Evolutionary conservation across 1,140 invertebrate species (phyloP).

Genomic region (Monochamus saltuarius): DNA sequence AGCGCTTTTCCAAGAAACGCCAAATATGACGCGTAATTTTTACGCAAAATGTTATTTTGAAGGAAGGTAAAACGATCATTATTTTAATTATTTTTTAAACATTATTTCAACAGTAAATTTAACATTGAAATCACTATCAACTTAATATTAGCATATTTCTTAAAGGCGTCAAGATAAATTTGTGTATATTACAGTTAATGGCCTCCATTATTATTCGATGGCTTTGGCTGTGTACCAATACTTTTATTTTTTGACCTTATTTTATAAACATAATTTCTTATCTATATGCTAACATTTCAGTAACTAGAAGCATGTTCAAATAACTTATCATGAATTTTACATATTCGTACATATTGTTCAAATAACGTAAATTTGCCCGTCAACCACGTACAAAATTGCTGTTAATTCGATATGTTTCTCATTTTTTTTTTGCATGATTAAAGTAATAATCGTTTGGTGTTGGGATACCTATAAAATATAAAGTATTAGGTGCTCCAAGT

Average conservation of each 20-base stretch:
- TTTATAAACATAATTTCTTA: conserved; percentile 9
- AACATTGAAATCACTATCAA: conserved; percentile 23
- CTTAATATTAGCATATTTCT: conserved; percentile 46
- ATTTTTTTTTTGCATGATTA: not conserved
- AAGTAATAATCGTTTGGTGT: conserved; percentile 1
- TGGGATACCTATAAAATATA: not conserved
- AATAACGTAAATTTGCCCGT: conserved; percentile 4
- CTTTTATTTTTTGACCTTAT: conserved; percentile 9
- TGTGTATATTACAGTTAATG: conserved; percentile 25
- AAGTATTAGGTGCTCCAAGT: too few relatives aligned
- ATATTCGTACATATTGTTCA: not conserved
- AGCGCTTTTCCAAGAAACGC: conserved; percentile 5
- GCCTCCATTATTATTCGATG: conserved; percentile 20
- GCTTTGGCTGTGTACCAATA: conserved; percentile 28
- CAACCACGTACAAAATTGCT: conserved; percentile 1
- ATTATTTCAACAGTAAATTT: conserved; percentile 17
- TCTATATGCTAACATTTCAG: not conserved
- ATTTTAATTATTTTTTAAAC: conserved; percentile 12
- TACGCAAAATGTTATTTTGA: conserved; percentile 5
- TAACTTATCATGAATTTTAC: conserved; percentile 1
- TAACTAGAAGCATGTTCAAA: conserved; percentile 10
- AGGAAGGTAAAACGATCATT: conserved; percentile 18
- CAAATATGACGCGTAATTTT: conserved; percentile 12
- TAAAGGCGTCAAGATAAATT: conserved; percentile 12
- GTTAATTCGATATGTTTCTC: not conserved